Percentiles rank a stretch among this genome's conserved stretches.
Conservation (phyloP, 2,888 invertebrate genomes). For the Andrena dorsata region DNA sequence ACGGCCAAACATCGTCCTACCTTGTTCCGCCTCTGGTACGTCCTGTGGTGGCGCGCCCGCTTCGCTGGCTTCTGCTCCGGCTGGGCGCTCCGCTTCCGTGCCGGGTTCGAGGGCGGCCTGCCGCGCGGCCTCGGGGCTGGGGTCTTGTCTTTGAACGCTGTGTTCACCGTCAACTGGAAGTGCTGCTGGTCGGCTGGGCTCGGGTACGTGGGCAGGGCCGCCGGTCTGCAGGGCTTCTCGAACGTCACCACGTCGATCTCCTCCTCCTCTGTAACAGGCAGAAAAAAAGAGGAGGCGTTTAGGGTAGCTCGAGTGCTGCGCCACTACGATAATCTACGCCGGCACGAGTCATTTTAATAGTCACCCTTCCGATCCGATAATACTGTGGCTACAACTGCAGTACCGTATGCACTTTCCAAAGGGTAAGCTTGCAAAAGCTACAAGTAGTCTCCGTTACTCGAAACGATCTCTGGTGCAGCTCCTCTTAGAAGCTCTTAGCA, state of each 20-base stretch:
- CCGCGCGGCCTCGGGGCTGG: slow-evolving; percentile 78
- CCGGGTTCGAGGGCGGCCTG: slow-evolving; percentile 72
- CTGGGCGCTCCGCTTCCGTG: slow-evolving; percentile 49
- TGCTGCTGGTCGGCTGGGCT: slow-evolving; percentile 90
- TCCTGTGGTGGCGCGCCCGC: slow-evolving; percentile 63
- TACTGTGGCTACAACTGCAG: too few relatives aligned
- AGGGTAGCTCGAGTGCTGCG: neutral
- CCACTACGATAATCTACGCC: neutral
- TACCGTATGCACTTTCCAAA: too few relatives aligned
- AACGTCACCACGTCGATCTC: slow-evolving; percentile 94
- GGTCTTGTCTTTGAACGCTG: slow-evolving; percentile 75
- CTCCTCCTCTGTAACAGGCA: slow-evolving; percentile 90
- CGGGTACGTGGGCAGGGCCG: slow-evolving; percentile 89
- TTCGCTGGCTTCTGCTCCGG: slow-evolving; percentile 60
- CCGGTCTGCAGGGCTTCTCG: slow-evolving; percentile 85
- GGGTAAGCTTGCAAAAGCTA: too few relatives aligned
- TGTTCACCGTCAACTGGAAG: slow-evolving; percentile 84
- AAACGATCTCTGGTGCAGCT: neutral
- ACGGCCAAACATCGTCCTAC: slow-evolving; percentile 27
- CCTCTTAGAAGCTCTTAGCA: slow-evolving; percentile 12
- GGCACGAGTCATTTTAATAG: neutral
- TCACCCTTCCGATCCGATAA: too few relatives aligned
- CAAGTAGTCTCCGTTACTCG: neutral
- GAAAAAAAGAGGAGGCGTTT: neutral
- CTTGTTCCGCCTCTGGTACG: slow-evolving; percentile 59